These are phyloP conservation scores for Aphaenogaster rudis DNA, from an alignment of 1,140 invertebrate genomes.

Conservation along the genomic window DNA sequence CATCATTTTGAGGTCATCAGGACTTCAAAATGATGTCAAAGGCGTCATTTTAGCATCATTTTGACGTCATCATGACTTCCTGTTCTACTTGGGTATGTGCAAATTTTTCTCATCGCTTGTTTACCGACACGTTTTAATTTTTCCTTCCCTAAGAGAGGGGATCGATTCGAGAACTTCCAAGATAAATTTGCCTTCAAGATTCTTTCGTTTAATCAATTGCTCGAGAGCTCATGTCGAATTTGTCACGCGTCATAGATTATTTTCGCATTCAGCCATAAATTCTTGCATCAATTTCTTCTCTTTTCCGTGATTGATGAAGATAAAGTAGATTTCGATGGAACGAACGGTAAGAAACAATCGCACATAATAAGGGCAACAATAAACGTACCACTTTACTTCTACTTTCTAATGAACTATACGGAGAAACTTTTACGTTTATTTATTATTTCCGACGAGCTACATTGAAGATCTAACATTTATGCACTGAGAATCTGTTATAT, in stretches of 20 bases:
- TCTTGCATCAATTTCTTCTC: neutral
- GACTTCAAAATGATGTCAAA: too few species aligned
- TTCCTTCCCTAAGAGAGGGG: neutral
- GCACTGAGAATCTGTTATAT: neutral
- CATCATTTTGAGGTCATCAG: too few species aligned
- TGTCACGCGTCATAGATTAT: neutral
- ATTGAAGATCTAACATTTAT: neutral
- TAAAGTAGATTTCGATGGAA: neutral
- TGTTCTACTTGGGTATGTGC: too few species aligned
- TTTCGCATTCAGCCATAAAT: neutral
- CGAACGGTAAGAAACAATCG: neutral
- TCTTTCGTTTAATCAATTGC: neutral
- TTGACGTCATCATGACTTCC: too few species aligned
- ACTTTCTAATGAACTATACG: conserved; percentile 1
- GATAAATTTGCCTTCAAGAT: neutral
- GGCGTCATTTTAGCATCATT: too few species aligned
- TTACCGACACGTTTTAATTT: neutral
- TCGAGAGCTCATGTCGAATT: neutral
- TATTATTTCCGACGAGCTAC: neutral
- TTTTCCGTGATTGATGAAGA: neutral
- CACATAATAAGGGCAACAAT: conserved; percentile 4
- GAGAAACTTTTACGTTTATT: neutral
- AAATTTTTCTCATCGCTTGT: neutral
- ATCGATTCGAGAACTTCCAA: neutral
- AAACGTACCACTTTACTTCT: neutral